phyloP scores from a whole-genome alignment of 1,140 invertebrate species.

The Adelges cooleyi region DNA sequence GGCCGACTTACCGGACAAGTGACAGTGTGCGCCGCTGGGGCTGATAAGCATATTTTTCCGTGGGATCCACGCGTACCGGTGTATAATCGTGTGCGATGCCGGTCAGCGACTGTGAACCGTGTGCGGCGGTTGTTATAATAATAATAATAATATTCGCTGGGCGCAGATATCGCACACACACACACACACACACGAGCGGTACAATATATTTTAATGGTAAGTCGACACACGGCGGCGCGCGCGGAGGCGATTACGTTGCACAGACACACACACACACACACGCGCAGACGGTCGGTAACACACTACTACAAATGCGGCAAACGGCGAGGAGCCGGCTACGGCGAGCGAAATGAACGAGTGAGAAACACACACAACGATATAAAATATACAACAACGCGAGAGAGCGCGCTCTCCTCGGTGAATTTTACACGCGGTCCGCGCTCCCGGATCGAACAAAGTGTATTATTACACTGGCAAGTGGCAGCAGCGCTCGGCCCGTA shows the following conservation, averaged over 20 bases:
- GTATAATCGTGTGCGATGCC: neutral
- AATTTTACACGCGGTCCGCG: neutral
- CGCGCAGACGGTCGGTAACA: neutral
- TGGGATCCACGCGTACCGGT: neutral
- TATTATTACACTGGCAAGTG: slow-evolving; percentile 6
- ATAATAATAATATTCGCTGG: neutral
- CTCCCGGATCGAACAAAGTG: slow-evolving; percentile 22
- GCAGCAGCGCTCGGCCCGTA: too few species aligned
- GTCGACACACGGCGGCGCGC: too few species aligned
- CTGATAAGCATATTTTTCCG: slow-evolving; percentile 22
- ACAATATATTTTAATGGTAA: too few species aligned
- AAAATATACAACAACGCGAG: too few species aligned
- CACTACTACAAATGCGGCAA: neutral
- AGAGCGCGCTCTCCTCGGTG: too few species aligned
- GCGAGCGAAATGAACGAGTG: too few species aligned
- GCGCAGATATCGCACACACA: too few species aligned
- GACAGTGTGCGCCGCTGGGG: neutral
- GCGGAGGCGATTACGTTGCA: neutral
- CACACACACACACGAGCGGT: too few species aligned
- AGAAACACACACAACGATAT: too few species aligned
- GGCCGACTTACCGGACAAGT: slow-evolving; percentile 7
- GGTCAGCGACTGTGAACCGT: slow-evolving; percentile 1
- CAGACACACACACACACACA: neutral
- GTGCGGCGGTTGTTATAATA: neutral
- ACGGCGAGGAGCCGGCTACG: neutral